These are phyloP conservation scores for Labia minor DNA, from an alignment of 2,888 invertebrate genomes.

Conservation along the genomic window DNA sequence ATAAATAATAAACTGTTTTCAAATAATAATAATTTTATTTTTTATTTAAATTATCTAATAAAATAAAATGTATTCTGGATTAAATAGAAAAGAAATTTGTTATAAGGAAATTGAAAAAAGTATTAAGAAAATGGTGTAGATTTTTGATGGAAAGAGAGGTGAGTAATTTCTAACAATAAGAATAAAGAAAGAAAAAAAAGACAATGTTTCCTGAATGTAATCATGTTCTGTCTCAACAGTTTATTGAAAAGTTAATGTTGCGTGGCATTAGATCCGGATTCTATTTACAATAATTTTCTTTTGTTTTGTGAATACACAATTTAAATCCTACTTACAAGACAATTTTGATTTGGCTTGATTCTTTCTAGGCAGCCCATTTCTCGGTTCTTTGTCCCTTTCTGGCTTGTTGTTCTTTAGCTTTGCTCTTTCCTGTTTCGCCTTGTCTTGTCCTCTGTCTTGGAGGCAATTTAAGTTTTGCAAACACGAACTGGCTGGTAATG, in stretches of 20 bases:
- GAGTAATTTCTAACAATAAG: neutral
- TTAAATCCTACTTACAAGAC: conserved; percentile 4
- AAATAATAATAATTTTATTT: no score
- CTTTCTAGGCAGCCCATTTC: neutral
- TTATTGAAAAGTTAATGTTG: conserved; percentile 5
- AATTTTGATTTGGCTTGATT: conserved; percentile 13
- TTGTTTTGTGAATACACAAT: neutral
- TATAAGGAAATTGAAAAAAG: no score
- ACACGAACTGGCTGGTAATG: conserved; percentile 13
- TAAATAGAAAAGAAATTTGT: no score
- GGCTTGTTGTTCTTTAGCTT: conserved; percentile 8
- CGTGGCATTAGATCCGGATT: conserved; percentile 13
- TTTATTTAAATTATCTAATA: no score
- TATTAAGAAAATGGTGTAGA: no score
- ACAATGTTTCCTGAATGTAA: neutral
- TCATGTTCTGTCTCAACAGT: neutral
- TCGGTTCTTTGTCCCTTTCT: neutral
- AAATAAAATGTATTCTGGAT: no score
- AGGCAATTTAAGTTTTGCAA: conserved; percentile 13
- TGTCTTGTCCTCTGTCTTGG: neutral
- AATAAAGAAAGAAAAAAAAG: neutral
- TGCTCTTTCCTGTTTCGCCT: conserved; percentile 13
- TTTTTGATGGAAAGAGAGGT: no score
- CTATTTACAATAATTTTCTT: conserved; percentile 8
- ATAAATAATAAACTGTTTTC: no score